Evolutionary conservation across 1,140 invertebrate genomes (phyloP).

Genomic region (Orchestia grillus): DNA sequence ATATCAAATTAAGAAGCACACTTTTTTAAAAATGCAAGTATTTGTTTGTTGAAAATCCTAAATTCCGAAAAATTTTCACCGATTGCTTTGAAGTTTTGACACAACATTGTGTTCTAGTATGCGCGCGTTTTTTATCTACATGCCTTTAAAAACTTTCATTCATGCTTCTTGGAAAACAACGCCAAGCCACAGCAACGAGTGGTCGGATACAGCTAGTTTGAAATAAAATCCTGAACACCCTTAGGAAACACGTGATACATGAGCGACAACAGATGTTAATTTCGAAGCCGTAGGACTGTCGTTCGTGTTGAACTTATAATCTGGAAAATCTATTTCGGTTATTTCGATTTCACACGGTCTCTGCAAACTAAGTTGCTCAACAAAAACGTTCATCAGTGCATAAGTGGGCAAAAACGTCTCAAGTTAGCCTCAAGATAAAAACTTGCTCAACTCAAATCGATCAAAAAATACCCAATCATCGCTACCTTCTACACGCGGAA

Average conservation of each 20-base stretch:
- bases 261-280: neutral
- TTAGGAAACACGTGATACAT: neutral
- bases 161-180: neutral
- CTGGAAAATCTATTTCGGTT: neutral
- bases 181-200: neutral
- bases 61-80: too few relatives aligned
- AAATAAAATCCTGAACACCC: neutral
- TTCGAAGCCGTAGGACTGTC: neutral
- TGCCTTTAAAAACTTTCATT: neutral
- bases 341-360: neutral
- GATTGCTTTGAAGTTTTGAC: too few relatives aligned
- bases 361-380: neutral
- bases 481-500: neutral
- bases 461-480: neutral
- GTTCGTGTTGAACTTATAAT: neutral
- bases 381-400: neutral
- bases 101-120: too few relatives aligned
- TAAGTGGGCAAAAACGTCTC: neutral
- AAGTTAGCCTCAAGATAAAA: neutral
- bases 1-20: too few relatives aligned
- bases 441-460: neutral
- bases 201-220: neutral
- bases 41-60: too few relatives aligned
- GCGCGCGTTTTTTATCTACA: neutral
- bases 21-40: too few relatives aligned